Evolutionary conservation across 1,140 invertebrate species (phyloP).

Genomic region (Trachymyrmex cornetzi): DNA sequence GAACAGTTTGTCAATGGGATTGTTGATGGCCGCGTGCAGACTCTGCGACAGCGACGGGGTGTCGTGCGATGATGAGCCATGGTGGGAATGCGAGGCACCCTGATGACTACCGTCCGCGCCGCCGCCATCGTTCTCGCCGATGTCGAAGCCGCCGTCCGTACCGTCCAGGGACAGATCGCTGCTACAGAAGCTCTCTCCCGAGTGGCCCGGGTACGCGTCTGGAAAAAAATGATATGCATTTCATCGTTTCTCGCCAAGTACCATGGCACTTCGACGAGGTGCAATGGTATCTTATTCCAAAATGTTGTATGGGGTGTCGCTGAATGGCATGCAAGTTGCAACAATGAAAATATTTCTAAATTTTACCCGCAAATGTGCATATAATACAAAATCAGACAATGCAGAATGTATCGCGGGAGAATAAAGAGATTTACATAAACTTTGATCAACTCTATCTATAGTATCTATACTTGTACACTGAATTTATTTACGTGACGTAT

Average conservation of each 20-base stretch:
- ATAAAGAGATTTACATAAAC: too few relatives aligned
- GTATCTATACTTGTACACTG: too few relatives aligned
- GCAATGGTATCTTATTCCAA: too few relatives aligned
- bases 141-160: slow-evolving; percentile 93
- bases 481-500: too few relatives aligned
- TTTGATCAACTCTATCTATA: too few relatives aligned
- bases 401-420: too few relatives aligned
- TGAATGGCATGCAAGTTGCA: too few relatives aligned
- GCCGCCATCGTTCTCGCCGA: slow-evolving; percentile 85
- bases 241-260: background rate
- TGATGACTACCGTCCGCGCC: slow-evolving; percentile 85
- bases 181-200: slow-evolving; percentile 96
- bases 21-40: slow-evolving; percentile 90
- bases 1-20: slow-evolving; percentile 99
- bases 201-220: slow-evolving; percentile 94
- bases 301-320: too few relatives aligned
- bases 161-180: slow-evolving; percentile 95
- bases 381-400: too few relatives aligned
- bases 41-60: slow-evolving; percentile 88
- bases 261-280: too few relatives aligned
- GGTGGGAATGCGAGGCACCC: slow-evolving; percentile 86
- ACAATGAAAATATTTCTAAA: too few relatives aligned
- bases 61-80: slow-evolving; percentile 85
- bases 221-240: slow-evolving; percentile 64
- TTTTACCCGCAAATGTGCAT: too few relatives aligned